Evolutionary conservation across 2,888 invertebrate species (phyloP), one percentile per base, ranked within the genome.

Genomic region (Margaritifera margaritifera): DNA sequence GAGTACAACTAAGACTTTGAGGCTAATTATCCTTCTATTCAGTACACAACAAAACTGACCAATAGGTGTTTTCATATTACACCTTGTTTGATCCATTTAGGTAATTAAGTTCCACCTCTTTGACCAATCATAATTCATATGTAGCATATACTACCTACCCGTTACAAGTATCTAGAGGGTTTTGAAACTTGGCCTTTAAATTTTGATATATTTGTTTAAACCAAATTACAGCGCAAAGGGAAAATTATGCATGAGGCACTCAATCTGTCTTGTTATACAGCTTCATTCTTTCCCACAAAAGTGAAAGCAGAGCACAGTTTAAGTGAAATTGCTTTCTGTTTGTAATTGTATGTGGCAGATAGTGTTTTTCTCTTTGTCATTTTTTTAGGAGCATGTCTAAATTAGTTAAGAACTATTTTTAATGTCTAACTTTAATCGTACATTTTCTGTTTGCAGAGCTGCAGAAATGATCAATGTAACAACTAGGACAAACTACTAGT

Each of bases 401-500:
- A 19, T 22, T 5, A 25, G 18, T 54, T 55, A 5, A n/a, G 18
- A 15, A 56, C 20, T 50, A 56, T 20, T 27, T 31, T 27, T 42
- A 19, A 19, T 27, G 31, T 68, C 15, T 68, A 50, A 64, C 31
- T 15, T 20, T 64, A 31, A 51, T 52, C 18, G 25, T 24, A 50
- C 62, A 24, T 55, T 62, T 69, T 64, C 18, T 25, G 59, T 57
- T 79, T 82, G 15, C 79, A 84, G 84, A 64, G 75, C 80, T 53
- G 72, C 78, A 42, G 83, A 84, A 54, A 77, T 81, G 75, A 81
- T 82, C 64, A 82, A 80, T 57, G 80, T 84, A 11, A 77, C 78
- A 22, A 77, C 70, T 64, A 74, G 81, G 65, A 77, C 80, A 64
- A 42, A 42, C 11, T 42, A 42, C 42, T 42, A 42, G 42, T 42